phyloP scores from a whole-genome alignment of 2,113 vertebrate species.

The Mirza zaza region DNA sequence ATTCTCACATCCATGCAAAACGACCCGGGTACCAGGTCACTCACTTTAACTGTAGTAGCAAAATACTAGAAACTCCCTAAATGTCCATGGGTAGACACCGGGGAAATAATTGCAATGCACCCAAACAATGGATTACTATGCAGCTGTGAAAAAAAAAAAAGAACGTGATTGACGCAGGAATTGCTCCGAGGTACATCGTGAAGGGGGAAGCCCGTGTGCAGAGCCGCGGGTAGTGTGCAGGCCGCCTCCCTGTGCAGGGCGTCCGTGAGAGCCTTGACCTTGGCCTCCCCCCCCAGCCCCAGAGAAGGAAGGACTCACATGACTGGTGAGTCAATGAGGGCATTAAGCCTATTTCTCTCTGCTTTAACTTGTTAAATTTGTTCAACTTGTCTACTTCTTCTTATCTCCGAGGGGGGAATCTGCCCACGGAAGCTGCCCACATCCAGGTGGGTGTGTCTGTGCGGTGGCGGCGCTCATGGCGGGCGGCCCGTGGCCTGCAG shows the following conservation, averaged over 20 bases:
- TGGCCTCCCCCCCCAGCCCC: background rate
- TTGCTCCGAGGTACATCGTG: fast-evolving
- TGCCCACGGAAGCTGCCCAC: background rate
- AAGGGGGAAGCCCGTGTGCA: background rate
- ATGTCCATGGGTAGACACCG: background rate
- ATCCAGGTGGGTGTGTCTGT: no score
- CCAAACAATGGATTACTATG: background rate
- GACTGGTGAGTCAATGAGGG: background rate
- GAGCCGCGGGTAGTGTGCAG: fast-evolving
- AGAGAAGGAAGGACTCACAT: background rate
- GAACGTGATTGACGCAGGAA: background rate
- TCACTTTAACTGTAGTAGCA: background rate
- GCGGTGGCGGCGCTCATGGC: fast-evolving
- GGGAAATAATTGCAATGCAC: fast-evolving
- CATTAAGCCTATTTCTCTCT: background rate
- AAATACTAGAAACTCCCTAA: constrained; percentile 16
- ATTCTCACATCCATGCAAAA: background rate
- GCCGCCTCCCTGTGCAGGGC: no score
- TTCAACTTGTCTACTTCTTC: background rate
- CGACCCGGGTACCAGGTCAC: background rate
- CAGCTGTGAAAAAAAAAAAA: background rate
- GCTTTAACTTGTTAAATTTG: background rate
- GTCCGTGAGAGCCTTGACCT: fast-evolving
- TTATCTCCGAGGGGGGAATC: background rate
- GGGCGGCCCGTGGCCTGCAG: background rate